Evolutionary conservation across 2,797 vertebrate species (phyloP).

Genomic region (Sebastes kiyomatsui): DNA sequence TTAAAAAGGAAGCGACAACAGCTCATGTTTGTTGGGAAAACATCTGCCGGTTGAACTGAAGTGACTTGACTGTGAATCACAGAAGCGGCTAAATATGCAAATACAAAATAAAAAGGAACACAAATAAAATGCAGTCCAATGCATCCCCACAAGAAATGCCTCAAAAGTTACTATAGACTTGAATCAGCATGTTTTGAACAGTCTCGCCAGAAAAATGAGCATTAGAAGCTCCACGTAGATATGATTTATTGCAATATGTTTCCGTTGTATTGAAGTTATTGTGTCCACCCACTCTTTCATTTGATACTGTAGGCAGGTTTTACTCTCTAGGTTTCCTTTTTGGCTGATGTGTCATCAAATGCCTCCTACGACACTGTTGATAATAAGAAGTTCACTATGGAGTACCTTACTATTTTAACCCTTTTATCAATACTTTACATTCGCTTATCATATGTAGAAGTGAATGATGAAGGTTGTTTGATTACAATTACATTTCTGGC

Average conservation of each 20-base stretch:
- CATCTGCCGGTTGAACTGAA: neutral
- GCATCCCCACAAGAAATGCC: neutral
- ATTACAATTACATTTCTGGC: neutral
- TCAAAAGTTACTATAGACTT: neutral
- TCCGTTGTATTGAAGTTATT: neutral
- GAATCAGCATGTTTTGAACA: neutral
- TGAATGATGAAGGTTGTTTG: neutral
- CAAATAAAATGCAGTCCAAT: neutral
- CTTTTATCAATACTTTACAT: neutral
- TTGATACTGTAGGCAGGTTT: constrained; percentile 4
- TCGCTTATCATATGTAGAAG: neutral
- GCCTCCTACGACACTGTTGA: constrained; percentile 16
- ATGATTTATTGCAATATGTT: constrained; percentile 2
- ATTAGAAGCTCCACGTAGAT: neutral
- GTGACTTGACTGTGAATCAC: neutral
- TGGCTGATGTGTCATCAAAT: constrained; percentile 5
- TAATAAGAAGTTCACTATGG: neutral
- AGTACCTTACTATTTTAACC: neutral
- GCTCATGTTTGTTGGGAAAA: constrained; percentile 15
- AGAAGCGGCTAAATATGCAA: neutral
- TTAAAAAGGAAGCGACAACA: constrained; percentile 20
- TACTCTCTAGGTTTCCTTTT: neutral
- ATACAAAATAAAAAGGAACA: neutral
- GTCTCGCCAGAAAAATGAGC: neutral
- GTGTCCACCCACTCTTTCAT: constrained; percentile 13